A percentile compares a stretch with the other conserved stretches of the same genome.
Evolutionary conservation across 2,113 vertebrate species (phyloP).

Genomic region (Nothocercus julius): DNA sequence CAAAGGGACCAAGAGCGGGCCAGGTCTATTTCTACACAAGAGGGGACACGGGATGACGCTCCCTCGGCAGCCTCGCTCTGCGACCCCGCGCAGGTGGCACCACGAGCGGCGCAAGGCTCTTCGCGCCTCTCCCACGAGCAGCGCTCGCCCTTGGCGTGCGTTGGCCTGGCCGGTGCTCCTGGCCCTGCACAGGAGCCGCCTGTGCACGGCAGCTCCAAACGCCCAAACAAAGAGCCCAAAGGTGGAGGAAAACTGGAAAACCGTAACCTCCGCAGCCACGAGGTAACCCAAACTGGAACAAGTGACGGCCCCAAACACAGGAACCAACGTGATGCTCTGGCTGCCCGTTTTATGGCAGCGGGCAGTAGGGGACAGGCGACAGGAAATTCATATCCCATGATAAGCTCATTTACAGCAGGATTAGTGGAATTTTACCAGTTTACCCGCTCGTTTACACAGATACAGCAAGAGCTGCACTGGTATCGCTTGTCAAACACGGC

Average conservation of each 20-base stretch:
- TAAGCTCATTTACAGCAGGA: background rate
- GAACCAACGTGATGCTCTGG: background rate
- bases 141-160: no score
- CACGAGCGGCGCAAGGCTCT: no score
- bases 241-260: background rate
- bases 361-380: background rate
- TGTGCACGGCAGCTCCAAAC: background rate
- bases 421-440: constrained; percentile 18
- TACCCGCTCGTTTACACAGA: background rate
- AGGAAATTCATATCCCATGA: background rate
- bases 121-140: no score
- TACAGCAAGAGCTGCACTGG: rapidly evolving
- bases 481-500: background rate
- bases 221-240: background rate
- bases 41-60: rapidly evolving
- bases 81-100: no score
- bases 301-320: background rate
- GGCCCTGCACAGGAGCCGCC: no score
- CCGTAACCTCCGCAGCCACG: background rate
- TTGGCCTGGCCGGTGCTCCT: no score
- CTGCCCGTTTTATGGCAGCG: background rate
- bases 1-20: background rate
- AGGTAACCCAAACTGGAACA: background rate
- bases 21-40: background rate
- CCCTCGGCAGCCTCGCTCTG: no score